Evolutionary conservation across 1,140 invertebrate species (phyloP).

Genomic region (Bombus sylvicola): DNA sequence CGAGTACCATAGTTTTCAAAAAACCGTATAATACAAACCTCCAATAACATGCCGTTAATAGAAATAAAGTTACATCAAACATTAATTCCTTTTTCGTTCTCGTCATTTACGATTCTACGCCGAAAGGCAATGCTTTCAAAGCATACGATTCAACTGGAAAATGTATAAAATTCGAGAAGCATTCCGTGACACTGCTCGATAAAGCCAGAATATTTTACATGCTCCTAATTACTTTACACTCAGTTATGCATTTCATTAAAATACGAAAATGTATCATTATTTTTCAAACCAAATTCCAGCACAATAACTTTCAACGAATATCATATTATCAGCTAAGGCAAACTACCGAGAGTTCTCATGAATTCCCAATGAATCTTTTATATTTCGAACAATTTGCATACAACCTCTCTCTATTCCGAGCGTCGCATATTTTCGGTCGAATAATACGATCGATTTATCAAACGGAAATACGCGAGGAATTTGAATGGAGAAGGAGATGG

Average conservation of each 20-base stretch:
- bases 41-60: neutral
- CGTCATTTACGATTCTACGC: too few species aligned
- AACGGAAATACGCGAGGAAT: neutral
- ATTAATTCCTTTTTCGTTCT: too few species aligned
- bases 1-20: neutral
- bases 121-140: too few species aligned
- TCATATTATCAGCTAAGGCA: neutral
- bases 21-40: neutral
- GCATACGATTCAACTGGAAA: neutral
- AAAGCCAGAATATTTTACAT: neutral
- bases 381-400: neutral
- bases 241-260: neutral
- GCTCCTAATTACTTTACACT: neutral
- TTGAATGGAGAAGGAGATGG: neutral
- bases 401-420: neutral
- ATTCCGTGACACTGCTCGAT: neutral
- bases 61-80: neutral
- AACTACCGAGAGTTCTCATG: neutral
- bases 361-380: neutral
- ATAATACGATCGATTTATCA: constrained; percentile 43
- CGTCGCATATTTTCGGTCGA: neutral
- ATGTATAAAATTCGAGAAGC: neutral
- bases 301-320: neutral
- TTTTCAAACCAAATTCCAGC: constrained; percentile 1
- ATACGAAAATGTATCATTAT: neutral